Evolutionary conservation across 2,888 invertebrate species (phyloP), one percentile per base, ranked within the genome.

Genomic region (Strigamia transsilvanica): DNA sequence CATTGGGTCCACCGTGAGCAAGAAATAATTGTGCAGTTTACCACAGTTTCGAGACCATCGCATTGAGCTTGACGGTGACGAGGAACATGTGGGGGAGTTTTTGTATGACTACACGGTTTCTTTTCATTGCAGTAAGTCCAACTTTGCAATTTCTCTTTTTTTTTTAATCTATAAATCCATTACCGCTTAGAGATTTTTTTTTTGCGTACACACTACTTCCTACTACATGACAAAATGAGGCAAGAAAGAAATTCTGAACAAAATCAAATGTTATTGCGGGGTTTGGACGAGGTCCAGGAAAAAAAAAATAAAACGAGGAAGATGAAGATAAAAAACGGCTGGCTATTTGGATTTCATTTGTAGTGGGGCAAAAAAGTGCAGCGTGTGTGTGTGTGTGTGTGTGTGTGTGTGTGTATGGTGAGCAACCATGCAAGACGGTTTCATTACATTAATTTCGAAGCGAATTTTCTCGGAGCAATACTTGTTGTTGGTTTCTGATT

Each of bases 281-380:
- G 61, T 61, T 61, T 61, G 61, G 61, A 61, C 61, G n/a, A 61
- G n/a, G n/a, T 61, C 61, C 61, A 61, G 61, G 15, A 42, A 42
- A 42, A 42, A 42, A 42, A 13, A 3, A 42, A 41, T 41, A 15
- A 42, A n/a, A 42, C 2, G 1, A 15, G 42, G 15, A 42, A 13
- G 42, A 15, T 10, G 5, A 12, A 9, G 6, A 12, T 9, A 41
- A 41, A 41, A 56, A 56, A 56, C 18, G 13, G 56, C 21, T 3
- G 12, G n/a, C 46, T n/a, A n/a, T 66, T n/a, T 66, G 12, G 61
- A 51, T 66, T 66, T 66, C 2, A 23, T 12, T 66, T n/a, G 12
- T 21, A 66, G 18, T n/a, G 18, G 18, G 18, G 18, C 21, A 18
- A 66, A 23, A 23, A 66, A 23, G 61, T n/a, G 46, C n/a, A n/a